phyloP scores from a whole-genome alignment of 2,797 vertebrate genomes.

The Prionace glauca region DNA sequence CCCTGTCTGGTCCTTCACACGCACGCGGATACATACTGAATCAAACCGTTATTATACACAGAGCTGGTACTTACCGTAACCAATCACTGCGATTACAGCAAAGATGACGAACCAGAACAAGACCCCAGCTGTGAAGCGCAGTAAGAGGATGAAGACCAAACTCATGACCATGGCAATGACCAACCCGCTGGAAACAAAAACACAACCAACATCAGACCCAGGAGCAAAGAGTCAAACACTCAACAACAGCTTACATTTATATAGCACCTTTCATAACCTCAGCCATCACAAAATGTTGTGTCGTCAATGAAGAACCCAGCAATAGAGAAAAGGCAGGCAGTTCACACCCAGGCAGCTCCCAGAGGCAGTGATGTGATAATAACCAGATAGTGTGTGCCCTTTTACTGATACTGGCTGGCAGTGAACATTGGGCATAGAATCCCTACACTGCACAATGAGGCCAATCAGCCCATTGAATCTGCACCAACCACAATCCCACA shows the following conservation, averaged over 20 bases:
- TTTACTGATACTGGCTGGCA: no score
- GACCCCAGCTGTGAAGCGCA: constrained; percentile 78
- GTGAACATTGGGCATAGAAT: no score
- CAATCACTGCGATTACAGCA: constrained; percentile 70
- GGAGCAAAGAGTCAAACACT: background rate
- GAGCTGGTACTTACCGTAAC: constrained; percentile 67
- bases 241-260: background rate
- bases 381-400: background rate
- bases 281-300: background rate
- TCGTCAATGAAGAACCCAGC: background rate
- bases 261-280: background rate
- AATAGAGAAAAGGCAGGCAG: background rate
- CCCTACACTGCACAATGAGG: no score
- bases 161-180: constrained; percentile 83
- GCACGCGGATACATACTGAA: background rate
- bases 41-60: background rate
- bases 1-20: background rate
- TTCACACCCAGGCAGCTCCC: background rate
- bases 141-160: constrained; percentile 78
- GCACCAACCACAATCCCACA: no score
- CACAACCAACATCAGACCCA: background rate
- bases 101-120: constrained; percentile 85
- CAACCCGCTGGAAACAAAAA: constrained; percentile 64
- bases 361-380: background rate
- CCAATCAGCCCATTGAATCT: no score